phyloP scores from a whole-genome alignment of 2,888 invertebrate genomes.

The Aquatica leii region DNA sequence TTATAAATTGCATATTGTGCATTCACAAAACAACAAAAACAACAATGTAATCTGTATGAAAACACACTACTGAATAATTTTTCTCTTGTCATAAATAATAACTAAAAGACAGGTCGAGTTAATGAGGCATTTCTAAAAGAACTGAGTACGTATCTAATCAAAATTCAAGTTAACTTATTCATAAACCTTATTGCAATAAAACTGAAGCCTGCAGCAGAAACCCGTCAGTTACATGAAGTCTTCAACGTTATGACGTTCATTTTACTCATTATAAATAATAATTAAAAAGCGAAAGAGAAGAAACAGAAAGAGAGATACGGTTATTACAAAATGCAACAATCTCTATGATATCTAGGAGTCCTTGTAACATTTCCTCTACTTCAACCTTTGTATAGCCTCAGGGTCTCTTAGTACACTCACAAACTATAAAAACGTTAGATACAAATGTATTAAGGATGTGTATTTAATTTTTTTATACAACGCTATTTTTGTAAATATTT shows the following conservation, averaged over 20 bases:
- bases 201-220: conserved; percentile 51
- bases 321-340: conserved; percentile 57
- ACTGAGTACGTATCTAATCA: conserved; percentile 30
- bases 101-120: conserved; percentile 19
- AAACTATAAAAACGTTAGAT: conserved; percentile 17
- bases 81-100: conserved; percentile 18
- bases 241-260: conserved; percentile 55
- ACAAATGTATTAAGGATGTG: background rate
- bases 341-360: conserved; percentile 62
- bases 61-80: conserved; percentile 29
- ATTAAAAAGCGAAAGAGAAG: conserved; percentile 44
- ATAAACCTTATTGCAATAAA: conserved; percentile 45
- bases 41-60: conserved; percentile 7
- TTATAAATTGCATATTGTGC: conserved; percentile 1
- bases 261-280: conserved; percentile 60
- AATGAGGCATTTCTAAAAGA: conserved; percentile 28
- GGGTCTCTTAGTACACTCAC: conserved; percentile 44
- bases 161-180: conserved; percentile 46
- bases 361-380: conserved; percentile 61
- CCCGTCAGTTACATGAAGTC: conserved; percentile 59
- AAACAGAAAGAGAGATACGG: conserved; percentile 39
- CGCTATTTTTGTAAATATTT: too few species aligned
- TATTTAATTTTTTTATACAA: too few species aligned
- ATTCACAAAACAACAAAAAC: background rate
- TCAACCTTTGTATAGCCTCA: conserved; percentile 58